Percentiles rank a stretch among this genome's conserved stretches.
Evolutionary conservation across 2,888 invertebrate genomes (phyloP).

Genomic region (Drosophila rellima): DNA sequence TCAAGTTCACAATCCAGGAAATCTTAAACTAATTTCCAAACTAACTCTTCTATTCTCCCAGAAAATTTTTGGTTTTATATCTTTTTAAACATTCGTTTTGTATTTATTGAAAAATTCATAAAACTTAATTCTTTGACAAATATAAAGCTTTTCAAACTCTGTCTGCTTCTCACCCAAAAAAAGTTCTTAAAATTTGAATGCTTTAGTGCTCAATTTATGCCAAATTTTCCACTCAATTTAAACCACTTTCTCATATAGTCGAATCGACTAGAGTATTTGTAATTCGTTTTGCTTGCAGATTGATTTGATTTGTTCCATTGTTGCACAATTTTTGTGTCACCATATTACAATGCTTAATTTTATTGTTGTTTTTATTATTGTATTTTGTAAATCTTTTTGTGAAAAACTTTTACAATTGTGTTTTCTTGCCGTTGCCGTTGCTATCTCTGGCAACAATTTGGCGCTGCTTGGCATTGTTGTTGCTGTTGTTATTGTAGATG

Average conservation of each 20-base stretch:
- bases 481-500: conserved; percentile 32
- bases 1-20: too few species aligned
- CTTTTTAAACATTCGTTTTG: too few species aligned
- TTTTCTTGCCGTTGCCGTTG: conserved; percentile 56
- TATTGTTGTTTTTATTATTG: conserved; percentile 79
- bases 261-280: conserved; percentile 21
- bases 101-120: too few species aligned
- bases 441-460: conserved; percentile 48
- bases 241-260: background rate
- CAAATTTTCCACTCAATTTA: background rate
- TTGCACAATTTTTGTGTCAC: conserved; percentile 37
- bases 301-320: conserved; percentile 35
- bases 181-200: too few species aligned
- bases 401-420: conserved; percentile 77
- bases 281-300: conserved; percentile 15
- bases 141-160: too few species aligned
- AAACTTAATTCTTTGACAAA: too few species aligned
- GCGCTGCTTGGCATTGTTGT: conserved; percentile 26
- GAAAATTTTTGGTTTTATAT: too few species aligned
- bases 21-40: too few species aligned
- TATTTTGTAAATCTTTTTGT: conserved; percentile 78
- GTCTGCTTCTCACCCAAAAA: too few species aligned
- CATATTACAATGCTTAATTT: conserved; percentile 79
- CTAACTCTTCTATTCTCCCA: too few species aligned
- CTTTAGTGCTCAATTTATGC: background rate